These are phyloP conservation scores for Noctua comes DNA, from an alignment of 2,888 invertebrate species.

Conservation along the genomic window DNA sequence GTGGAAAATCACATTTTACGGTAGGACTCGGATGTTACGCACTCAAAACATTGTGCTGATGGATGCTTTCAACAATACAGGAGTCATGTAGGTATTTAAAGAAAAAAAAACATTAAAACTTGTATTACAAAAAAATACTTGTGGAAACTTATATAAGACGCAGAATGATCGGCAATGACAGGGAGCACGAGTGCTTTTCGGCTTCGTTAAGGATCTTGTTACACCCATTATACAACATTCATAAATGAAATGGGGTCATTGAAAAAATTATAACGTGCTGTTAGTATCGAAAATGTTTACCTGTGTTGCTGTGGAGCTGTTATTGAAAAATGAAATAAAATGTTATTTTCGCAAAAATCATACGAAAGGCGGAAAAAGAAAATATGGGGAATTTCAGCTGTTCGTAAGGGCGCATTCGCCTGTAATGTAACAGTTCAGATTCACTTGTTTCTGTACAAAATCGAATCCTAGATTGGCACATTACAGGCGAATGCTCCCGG, in stretches of 20 bases:
- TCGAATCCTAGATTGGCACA: background rate
- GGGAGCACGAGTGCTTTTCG: background rate
- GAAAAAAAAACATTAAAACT: background rate
- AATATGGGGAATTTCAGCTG: background rate
- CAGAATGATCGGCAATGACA: background rate
- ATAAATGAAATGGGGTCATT: background rate
- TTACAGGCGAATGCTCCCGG: background rate
- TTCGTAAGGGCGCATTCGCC: background rate
- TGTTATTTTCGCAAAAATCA: conserved; percentile 10
- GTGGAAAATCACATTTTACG: background rate
- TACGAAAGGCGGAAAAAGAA: background rate
- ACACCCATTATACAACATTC: background rate
- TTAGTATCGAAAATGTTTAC: conserved; percentile 41
- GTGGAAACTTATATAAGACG: background rate
- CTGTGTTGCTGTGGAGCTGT: conserved; percentile 46
- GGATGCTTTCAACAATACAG: background rate
- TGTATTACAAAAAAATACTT: background rate
- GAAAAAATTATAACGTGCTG: background rate
- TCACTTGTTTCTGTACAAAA: background rate
- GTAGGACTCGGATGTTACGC: background rate
- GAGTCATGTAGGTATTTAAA: background rate
- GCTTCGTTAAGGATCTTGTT: background rate
- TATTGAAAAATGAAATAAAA: conserved; percentile 17
- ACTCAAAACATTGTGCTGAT: background rate
- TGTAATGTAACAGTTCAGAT: background rate